phyloP scores from a whole-genome alignment of 2,113 vertebrate genomes.

The Aegotheles bennettii region DNA sequence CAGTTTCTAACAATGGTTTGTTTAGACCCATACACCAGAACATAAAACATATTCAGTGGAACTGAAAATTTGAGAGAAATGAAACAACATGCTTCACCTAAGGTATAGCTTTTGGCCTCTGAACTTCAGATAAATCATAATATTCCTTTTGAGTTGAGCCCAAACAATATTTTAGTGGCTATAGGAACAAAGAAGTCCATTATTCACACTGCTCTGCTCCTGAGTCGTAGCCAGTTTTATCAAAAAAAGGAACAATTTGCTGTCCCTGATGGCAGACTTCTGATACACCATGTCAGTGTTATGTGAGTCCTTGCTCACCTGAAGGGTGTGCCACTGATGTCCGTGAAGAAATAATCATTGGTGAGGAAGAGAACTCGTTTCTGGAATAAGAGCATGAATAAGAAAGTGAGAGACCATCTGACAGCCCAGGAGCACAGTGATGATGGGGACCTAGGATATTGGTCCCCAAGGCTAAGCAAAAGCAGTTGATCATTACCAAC shows the following conservation, averaged over 20 bases:
- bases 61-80: background rate
- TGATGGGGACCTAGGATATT: background rate
- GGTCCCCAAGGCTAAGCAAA: background rate
- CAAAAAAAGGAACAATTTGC: background rate
- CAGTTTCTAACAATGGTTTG: background rate
- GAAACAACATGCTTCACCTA: background rate
- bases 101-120: background rate
- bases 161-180: background rate
- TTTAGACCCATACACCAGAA: background rate
- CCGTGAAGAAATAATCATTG: conserved; percentile 93
- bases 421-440: background rate
- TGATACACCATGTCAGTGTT: background rate
- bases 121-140: background rate
- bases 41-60: background rate
- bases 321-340: conserved; percentile 92
- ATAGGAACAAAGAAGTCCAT: background rate
- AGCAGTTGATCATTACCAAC: background rate
- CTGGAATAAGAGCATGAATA: conserved; percentile 60
- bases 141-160: background rate
- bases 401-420: background rate
- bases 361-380: conserved; percentile 90
- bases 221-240: background rate
- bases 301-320: conserved; percentile 72
- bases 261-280: background rate
- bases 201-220: background rate